phyloP scores from a whole-genome alignment of 2,113 vertebrate species.

The Australoheros scitulus region DNA sequence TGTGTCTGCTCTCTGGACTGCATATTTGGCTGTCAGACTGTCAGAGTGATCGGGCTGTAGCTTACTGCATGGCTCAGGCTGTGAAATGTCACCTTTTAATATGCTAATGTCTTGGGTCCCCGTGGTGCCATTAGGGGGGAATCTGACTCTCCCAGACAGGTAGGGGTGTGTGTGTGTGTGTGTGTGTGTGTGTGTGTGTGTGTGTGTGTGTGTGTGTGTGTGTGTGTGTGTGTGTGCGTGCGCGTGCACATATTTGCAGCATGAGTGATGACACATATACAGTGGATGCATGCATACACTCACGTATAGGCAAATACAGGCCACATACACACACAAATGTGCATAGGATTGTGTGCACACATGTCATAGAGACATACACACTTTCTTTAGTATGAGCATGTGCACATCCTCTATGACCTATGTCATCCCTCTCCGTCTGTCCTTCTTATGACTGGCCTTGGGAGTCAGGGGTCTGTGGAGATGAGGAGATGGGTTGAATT shows the following conservation, averaged over 20 bases:
- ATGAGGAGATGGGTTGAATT: constrained; percentile 47
- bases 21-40: constrained; percentile 54
- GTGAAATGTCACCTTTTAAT: constrained; percentile 78
- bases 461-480: constrained; percentile 47
- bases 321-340: not conserved
- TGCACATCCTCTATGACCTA: constrained; percentile 24
- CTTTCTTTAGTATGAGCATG: constrained; percentile 19
- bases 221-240: constrained; percentile 33
- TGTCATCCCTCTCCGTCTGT: constrained; percentile 35
- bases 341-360: not conserved
- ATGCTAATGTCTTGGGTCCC: constrained; percentile 74
- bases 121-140: constrained; percentile 66
- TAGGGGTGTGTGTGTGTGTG: constrained; percentile 11
- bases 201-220: constrained; percentile 40
- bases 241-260: not conserved
- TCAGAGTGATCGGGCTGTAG: constrained; percentile 48
- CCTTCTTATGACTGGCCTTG: constrained; percentile 42
- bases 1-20: constrained; percentile 37
- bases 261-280: not conserved
- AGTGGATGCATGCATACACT: not conserved
- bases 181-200: constrained; percentile 51
- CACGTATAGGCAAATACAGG: not conserved
- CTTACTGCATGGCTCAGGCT: constrained; percentile 38
- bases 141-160: constrained; percentile 61
- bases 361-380: not conserved